A percentile compares a stretch with the other conserved stretches of the same genome.
These are phyloP conservation scores for Lithophane leautieri DNA, from an alignment of 2,888 invertebrate genomes.

Conservation along the genomic window DNA sequence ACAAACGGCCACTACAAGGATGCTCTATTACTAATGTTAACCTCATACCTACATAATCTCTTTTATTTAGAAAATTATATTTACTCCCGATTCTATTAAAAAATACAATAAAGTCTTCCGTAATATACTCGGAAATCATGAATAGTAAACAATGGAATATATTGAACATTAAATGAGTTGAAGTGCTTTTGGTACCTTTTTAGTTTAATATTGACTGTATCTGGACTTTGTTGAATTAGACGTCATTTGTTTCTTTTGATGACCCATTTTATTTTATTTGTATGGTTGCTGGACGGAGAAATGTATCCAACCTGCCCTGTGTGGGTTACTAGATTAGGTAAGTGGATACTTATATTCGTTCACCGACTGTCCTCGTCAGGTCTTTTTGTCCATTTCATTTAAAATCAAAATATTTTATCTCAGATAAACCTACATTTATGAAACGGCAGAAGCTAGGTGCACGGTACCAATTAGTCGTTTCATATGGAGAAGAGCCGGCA, in stretches of 20 bases:
- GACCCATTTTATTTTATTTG: not conserved
- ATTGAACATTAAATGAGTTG: constrained; percentile 1
- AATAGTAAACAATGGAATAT: constrained; percentile 20
- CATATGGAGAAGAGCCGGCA: no score
- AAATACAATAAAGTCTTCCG: not conserved
- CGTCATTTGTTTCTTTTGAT: constrained; percentile 3
- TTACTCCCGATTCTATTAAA: not conserved
- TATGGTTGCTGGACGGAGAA: not conserved
- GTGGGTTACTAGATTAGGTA: not conserved
- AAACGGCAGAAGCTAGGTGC: no score
- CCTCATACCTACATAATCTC: no score
- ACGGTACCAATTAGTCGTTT: no score
- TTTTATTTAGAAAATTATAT: not conserved
- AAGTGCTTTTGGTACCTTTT: constrained; percentile 10
- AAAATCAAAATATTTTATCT: no score
- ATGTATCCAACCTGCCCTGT: no score
- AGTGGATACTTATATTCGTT: not conserved
- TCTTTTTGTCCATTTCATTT: not conserved
- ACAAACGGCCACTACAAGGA: no score
- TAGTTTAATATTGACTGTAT: constrained; percentile 10
- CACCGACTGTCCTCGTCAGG: not conserved
- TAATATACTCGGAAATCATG: no score
- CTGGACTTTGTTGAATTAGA: constrained; percentile 8
- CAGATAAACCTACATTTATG: no score
- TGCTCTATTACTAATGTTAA: no score